Base-by-base conservation (phyloP, 2,113 vertebrate genomes). In the Herpetotheres cachinnans region DNA sequence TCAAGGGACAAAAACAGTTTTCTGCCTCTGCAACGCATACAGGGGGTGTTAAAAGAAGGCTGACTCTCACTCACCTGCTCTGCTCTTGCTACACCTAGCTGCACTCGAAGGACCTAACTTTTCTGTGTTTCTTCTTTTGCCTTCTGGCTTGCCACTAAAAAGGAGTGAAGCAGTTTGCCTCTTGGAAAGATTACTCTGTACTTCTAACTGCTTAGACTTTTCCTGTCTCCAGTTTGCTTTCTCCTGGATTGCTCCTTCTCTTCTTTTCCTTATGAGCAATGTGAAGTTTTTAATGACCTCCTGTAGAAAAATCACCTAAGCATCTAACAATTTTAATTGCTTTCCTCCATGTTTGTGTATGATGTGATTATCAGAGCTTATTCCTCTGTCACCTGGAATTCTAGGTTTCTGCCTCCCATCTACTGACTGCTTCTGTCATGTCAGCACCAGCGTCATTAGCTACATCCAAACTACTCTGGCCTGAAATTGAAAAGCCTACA, bases 371-470 rank as follows among this genome's bases (percentile, higher is more conserved):
- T 36, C 25, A 59, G n/a, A 58, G n/a, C 16, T 16, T 73, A 36
- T 72, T 63, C 92, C 92, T 87, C 50, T 93, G 47, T 42, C 54
- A 84, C 85, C 50, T 63, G 74, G 46, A 94, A 94, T 96, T 93
- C 6, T 96, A 99, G 99, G 96, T 99, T 88, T 98, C 98, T 1
- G 92, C 99, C 21, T 96, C 98, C 21, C 99, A 99, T 76, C 95
- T 99, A 92, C 79, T 99, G 91, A 98, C 99, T 4, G 99, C 99
- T 46, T 99, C 99, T 2, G 95, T 99, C 66, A 99, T 99, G 99
- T 99, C 99, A 11, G 98, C 99, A 30, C 99, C 99, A 10, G 99
- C 99, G 17, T 98, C 99, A 2, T 89, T 99, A 90, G 99, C 98
- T 79, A 92, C 98, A 4, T 97, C 99, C 73, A 99, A 99, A 95